A percentile compares a stretch with the other conserved stretches of the same genome.
Evolutionary conservation across 2,113 vertebrate species (phyloP).

Genomic region (Pollachius pollachius): DNA sequence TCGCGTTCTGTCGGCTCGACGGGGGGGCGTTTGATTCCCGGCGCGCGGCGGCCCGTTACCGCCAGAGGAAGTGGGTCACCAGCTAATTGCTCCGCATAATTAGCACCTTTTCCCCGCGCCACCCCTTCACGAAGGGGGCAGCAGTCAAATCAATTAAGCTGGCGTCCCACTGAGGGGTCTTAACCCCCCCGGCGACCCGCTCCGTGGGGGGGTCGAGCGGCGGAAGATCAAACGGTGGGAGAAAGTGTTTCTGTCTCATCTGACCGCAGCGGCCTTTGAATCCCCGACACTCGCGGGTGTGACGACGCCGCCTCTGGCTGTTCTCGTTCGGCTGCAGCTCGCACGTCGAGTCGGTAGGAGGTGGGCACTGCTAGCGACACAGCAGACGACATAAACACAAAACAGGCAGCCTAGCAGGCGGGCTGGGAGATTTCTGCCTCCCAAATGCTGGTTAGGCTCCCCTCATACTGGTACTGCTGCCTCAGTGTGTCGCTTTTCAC

Average conservation of each 20-base stretch:
- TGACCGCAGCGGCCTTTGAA: constrained; percentile 63
- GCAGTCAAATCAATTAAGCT: background rate
- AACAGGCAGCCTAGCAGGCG: constrained; percentile 26
- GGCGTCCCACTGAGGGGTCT: background rate
- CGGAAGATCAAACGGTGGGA: constrained; percentile 28
- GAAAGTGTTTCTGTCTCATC: constrained; percentile 56
- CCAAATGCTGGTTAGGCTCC: background rate
- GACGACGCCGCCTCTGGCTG: constrained; percentile 66
- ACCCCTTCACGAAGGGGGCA: background rate
- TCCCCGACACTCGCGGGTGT: constrained; percentile 68
- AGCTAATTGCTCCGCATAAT: too few relatives aligned
- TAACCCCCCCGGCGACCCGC: background rate
- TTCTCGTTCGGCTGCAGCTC: constrained; percentile 45
- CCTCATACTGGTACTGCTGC: constrained; percentile 32
- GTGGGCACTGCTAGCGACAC: constrained; percentile 47
- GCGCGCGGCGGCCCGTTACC: too few relatives aligned
- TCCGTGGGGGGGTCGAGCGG: constrained; percentile 28
- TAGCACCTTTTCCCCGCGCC: background rate
- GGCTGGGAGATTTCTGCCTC: constrained; percentile 31
- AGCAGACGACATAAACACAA: constrained; percentile 56
- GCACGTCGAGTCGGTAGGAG: constrained; percentile 26
- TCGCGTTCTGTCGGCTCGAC: too few relatives aligned
- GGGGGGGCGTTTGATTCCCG: too few relatives aligned
- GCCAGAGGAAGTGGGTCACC: too few relatives aligned
- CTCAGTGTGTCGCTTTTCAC: constrained; percentile 40